These are phyloP conservation scores for Drosophila fungiperda DNA, from an alignment of 2,888 invertebrate genomes.

Conservation along the genomic window DNA sequence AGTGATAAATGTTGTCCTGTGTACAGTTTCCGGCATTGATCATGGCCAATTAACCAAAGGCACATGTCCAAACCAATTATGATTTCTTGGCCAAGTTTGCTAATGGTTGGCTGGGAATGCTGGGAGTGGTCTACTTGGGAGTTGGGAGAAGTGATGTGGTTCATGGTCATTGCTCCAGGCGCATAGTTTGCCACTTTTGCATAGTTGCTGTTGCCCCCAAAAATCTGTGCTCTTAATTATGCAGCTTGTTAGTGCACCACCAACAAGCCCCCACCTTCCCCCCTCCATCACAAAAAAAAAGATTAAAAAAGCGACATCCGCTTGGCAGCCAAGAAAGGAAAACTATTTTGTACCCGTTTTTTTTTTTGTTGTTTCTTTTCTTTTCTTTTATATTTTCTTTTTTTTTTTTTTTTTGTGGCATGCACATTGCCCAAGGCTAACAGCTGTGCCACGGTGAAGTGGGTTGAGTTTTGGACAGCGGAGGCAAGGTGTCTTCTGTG, in stretches of 20 bases:
- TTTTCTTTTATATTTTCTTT: neutral
- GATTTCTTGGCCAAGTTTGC: neutral
- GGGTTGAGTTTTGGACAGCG: neutral
- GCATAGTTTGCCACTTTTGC: slow-evolving; percentile 23
- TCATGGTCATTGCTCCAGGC: slow-evolving; percentile 27
- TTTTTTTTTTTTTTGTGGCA: slow-evolving; percentile 11
- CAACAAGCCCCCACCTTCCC: no score
- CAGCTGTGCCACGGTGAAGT: neutral
- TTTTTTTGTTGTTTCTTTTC: no score
- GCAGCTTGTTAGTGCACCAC: slow-evolving; percentile 54
- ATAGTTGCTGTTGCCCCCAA: neutral
- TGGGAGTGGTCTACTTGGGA: neutral
- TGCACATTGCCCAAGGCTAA: slow-evolving; percentile 29
- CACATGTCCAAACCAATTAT: neutral
- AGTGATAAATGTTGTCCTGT: neutral
- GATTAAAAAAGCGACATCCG: slow-evolving; percentile 11
- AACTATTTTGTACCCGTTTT: neutral
- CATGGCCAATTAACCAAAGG: slow-evolving; percentile 1
- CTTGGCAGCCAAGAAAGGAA: slow-evolving; percentile 28
- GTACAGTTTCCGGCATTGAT: neutral
- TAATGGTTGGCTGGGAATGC: neutral
- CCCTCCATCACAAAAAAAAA: neutral
- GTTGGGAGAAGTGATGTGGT: neutral
- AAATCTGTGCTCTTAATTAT: slow-evolving; percentile 63
- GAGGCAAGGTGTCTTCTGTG: slow-evolving; percentile 16